phyloP scores from a whole-genome alignment of 2,888 invertebrate species.

The Epistrophe grossulariae region DNA sequence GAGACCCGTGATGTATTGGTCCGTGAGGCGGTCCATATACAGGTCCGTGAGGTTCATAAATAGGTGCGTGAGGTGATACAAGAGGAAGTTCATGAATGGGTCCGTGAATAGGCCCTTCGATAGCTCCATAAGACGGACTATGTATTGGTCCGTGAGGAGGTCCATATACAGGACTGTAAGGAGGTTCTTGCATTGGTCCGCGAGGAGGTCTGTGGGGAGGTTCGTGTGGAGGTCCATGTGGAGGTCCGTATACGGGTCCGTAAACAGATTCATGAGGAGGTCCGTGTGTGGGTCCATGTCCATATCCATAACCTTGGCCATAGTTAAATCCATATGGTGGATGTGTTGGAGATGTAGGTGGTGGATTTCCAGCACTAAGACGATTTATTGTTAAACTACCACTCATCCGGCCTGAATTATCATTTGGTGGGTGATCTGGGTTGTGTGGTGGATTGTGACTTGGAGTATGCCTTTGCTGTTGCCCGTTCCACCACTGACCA shows the following conservation, averaged over 20 bases:
- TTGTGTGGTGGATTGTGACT: not conserved
- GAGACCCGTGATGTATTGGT: not conserved
- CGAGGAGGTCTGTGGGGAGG: not conserved
- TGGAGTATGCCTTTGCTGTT: not conserved
- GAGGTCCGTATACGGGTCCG: no score
- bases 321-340: not conserved
- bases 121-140: not conserved
- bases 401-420: not conserved
- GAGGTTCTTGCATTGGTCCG: not conserved
- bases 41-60: not conserved
- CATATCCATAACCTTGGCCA: not conserved
- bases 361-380: not conserved
- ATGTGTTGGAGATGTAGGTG: not conserved
- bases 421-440: not conserved
- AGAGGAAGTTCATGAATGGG: no score
- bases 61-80: no score
- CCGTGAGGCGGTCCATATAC: not conserved
- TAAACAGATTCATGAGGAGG: not conserved
- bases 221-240: no score
- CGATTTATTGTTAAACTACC: slow-evolving; percentile 4
- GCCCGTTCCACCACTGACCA: slow-evolving; percentile 1
- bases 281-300: not conserved
- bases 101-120: no score
- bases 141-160: not conserved
- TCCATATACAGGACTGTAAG: not conserved